Percentiles rank a stretch among this genome's conserved stretches.
These are phyloP conservation scores for Odiellus spinosus DNA, from an alignment of 2,888 invertebrate species.

Conservation along the genomic window DNA sequence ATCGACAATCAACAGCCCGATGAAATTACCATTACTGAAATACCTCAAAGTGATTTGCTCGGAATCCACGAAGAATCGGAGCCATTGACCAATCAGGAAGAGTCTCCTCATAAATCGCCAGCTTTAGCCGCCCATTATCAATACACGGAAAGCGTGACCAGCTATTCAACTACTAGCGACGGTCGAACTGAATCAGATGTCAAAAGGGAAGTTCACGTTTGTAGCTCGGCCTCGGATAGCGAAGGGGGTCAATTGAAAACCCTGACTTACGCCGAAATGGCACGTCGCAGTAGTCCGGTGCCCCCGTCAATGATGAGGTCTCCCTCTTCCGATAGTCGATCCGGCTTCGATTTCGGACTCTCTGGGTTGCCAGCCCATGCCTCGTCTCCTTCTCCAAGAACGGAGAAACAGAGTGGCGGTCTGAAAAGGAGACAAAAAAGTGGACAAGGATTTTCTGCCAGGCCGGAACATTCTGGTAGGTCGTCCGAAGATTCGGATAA, in stretches of 20 bases:
- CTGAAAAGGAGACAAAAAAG: constrained; percentile 5
- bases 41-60: too few species aligned
- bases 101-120: too few species aligned
- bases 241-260: constrained; percentile 3
- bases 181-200: too few species aligned
- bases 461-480: constrained; percentile 6
- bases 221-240: constrained; percentile 3
- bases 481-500: constrained; percentile 16
- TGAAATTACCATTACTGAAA: too few species aligned
- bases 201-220: too few species aligned
- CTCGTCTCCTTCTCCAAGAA: background rate
- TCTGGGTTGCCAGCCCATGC: constrained; percentile 4
- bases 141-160: too few species aligned
- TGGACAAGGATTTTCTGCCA: background rate
- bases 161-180: too few species aligned
- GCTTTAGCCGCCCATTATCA: too few species aligned
- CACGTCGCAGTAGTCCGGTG: constrained; percentile 12
- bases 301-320: constrained; percentile 1
- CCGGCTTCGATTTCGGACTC: background rate
- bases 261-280: constrained; percentile 16
- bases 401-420: background rate
- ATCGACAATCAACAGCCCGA: too few species aligned
- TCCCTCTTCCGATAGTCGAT: constrained; percentile 1
- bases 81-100: too few species aligned
- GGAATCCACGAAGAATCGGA: too few species aligned